Conservation (phyloP, 2,113 vertebrate genomes). For the Callocephalon fimbriatum region DNA sequence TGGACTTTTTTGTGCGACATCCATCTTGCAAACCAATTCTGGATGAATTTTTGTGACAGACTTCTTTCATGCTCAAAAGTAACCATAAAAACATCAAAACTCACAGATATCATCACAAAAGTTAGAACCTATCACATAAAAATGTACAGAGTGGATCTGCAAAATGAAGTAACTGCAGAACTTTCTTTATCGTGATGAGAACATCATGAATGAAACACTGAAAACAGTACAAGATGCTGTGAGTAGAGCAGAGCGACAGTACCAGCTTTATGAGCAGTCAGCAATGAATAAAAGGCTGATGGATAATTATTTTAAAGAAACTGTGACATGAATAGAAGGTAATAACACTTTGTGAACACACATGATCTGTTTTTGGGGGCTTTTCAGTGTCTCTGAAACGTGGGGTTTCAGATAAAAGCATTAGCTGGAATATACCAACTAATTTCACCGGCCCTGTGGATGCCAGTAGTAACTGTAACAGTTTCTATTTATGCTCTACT, state of each 20-base stretch:
- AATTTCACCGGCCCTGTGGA: neutral
- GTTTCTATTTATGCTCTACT: neutral
- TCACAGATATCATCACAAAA: neutral
- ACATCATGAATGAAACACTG: neutral
- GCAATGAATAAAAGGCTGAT: neutral
- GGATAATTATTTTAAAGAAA: neutral
- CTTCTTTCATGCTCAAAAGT: neutral
- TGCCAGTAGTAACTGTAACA: neutral
- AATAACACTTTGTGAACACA: neutral
- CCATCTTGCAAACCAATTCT: neutral
- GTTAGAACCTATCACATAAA: neutral
- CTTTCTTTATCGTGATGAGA: accelerated
- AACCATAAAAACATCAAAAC: neutral
- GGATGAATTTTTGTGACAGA: neutral
- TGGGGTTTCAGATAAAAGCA: neutral
- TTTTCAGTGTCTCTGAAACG: neutral
- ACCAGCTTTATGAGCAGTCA: neutral
- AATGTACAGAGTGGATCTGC: neutral
- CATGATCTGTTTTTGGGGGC: neutral
- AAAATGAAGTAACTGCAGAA: neutral
- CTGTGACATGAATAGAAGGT: neutral
- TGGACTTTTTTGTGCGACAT: neutral
- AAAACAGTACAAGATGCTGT: neutral
- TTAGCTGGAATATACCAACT: neutral
- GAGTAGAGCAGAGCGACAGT: neutral